Base-by-base conservation (phyloP, 2,113 vertebrate species). In the Paramisgurnus dabryanus region DNA sequence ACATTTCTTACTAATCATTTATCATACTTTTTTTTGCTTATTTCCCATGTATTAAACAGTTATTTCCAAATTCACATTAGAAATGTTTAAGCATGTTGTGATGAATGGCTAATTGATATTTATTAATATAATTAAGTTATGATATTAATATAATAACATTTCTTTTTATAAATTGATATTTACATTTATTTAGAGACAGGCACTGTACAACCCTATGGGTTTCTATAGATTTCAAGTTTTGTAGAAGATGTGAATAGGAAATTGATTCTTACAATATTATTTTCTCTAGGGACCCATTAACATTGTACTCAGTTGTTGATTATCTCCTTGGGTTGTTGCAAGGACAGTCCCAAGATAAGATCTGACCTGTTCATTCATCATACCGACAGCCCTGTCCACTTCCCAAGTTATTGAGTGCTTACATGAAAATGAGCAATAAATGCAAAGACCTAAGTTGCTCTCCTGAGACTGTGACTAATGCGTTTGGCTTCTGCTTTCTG, bases 281-380 rank as follows among this genome's bases (percentile, higher is more conserved):
- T 65, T 88, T 83, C 81, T 72, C 80, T 61, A 10, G 83, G 85
- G 83, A 84, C 83, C 84, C 69, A 80, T 67, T 90, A 87, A 86
- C 88, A 90, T 91, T 91, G 78, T 86, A 65, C 84, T 84, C 79
- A 81, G 87, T 86, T 63, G 84, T 75, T 89, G 88, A 90, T 91
- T 83, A 87, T 81, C 67, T 87, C 73, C 43, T 1, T 76, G 87
- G 83, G 83, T 85, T 58, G 75, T 15, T 49, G 47, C 84, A 82
- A 86, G 79, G 77, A 34, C 86, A 86, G 15, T 13, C 43, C 71
- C 78, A 74, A 65, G 82, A 84, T 82, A 66, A 82, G 82, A 67
- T 76, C 78, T 82, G 83, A 85, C 81, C 83, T 80, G n/a, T 55
- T 63, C 76, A 80, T 79, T 40, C 72, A 87, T 87, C 55, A 85